Evolutionary conservation across 1,140 invertebrate genomes (phyloP).

Genomic region (Triops longicaudatus): DNA sequence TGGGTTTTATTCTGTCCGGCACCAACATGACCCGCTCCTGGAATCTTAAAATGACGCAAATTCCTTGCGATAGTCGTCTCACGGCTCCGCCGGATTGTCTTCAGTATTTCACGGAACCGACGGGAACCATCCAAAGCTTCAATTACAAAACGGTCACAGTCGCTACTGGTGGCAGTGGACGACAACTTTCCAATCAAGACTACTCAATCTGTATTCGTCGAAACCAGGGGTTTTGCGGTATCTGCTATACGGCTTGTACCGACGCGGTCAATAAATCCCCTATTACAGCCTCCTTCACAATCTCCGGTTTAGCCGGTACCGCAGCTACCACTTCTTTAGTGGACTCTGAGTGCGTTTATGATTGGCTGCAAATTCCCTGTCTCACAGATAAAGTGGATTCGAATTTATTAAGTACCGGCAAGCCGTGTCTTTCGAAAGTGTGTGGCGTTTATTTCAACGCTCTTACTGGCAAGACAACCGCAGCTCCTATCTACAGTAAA

Average conservation of each 20-base stretch:
- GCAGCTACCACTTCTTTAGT: not conserved
- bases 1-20: not conserved
- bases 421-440: not conserved
- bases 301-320: not conserved
- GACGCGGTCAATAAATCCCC: not conserved
- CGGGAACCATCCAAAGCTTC: slow-evolving; percentile 63
- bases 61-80: not conserved
- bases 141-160: slow-evolving; percentile 54
- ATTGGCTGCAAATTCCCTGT: slow-evolving; percentile 25
- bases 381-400: not conserved
- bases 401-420: not conserved
- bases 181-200: slow-evolving; percentile 61
- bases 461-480: not conserved
- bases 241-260: slow-evolving; percentile 22
- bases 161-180: slow-evolving; percentile 30
- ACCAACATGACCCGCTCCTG: not conserved
- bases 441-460: slow-evolving; percentile 13
- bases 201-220: slow-evolving; percentile 64
- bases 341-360: not conserved
- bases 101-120: slow-evolving; percentile 58
- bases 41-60: slow-evolving; percentile 3
- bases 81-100: slow-evolving; percentile 46
- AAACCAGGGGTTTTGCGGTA: slow-evolving; percentile 38
- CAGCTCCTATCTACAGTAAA: slow-evolving; percentile 19
- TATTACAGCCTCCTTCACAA: slow-evolving; percentile 4